phyloP scores from a whole-genome alignment of 2,797 vertebrate species.

The Eleutherodactylus coqui region DNA sequence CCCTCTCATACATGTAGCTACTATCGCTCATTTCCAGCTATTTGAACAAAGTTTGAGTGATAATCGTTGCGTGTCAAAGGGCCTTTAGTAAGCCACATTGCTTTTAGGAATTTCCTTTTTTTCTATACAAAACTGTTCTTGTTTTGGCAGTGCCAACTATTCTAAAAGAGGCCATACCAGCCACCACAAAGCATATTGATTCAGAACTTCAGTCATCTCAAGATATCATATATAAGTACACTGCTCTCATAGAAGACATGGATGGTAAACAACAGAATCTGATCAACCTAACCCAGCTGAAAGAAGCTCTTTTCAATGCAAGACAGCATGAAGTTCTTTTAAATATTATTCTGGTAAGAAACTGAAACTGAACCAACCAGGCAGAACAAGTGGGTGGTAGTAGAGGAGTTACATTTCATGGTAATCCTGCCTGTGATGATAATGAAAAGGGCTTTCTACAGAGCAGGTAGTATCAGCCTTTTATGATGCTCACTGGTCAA shows the following conservation, averaged over 20 bases:
- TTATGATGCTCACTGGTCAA: too few species aligned
- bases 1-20: too few species aligned
- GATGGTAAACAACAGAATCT: slow-evolving; percentile 61
- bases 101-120: not conserved
- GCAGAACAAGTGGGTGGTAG: too few species aligned
- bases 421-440: too few species aligned
- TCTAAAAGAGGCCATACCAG: slow-evolving; percentile 77
- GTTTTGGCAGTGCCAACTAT: slow-evolving; percentile 78
- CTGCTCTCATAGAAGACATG: slow-evolving; percentile 80
- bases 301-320: slow-evolving; percentile 83
- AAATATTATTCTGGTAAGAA: slow-evolving; percentile 84
- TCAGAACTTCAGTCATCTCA: slow-evolving; percentile 73
- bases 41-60: too few species aligned
- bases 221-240: slow-evolving; percentile 78
- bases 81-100: too few species aligned
- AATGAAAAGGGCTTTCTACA: too few species aligned
- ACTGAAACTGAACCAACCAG: not conserved
- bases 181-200: slow-evolving; percentile 71
- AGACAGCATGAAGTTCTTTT: slow-evolving; percentile 89
- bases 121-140: not conserved
- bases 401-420: too few species aligned
- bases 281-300: slow-evolving; percentile 72
- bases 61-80: too few species aligned
- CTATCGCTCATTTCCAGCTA: too few species aligned
- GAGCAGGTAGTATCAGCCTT: too few species aligned